Percentiles rank a stretch among this genome's conserved stretches.
phyloP scores from a whole-genome alignment of 2,113 vertebrate species.

The Tiliqua scincoides region DNA sequence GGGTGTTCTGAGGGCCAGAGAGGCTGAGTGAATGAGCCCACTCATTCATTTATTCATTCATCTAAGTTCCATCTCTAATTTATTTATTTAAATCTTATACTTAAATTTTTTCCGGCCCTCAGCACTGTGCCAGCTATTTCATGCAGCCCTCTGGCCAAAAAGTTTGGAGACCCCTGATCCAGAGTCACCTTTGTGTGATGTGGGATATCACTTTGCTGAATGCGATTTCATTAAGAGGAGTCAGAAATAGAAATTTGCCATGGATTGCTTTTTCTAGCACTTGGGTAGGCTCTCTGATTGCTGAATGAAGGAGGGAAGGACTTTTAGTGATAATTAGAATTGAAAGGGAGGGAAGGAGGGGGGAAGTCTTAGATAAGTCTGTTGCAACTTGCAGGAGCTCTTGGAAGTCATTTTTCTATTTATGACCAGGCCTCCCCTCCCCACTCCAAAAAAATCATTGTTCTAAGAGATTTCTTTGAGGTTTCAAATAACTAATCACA shows the following conservation, averaged over 20 bases:
- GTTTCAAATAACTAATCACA: conserved; percentile 33
- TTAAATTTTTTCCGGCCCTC: no score
- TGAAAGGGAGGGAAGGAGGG: neutral
- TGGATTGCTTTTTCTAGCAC: neutral
- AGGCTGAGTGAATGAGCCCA: no score
- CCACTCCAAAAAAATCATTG: neutral
- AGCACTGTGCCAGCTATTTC: no score
- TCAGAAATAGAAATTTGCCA: neutral
- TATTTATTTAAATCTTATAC: no score
- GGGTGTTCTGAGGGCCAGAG: no score
- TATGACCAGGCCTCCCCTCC: neutral
- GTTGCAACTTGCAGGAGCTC: neutral
- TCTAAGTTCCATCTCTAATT: no score
- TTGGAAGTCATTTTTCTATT: neutral
- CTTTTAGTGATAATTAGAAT: neutral
- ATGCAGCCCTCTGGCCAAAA: no score
- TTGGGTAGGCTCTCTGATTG: neutral
- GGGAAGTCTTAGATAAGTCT: neutral
- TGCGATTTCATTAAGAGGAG: neutral
- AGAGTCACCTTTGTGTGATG: neutral
- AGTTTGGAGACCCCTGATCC: no score
- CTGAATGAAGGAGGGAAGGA: neutral
- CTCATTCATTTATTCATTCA: no score
- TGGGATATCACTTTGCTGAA: neutral
- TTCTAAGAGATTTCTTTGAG: conserved; percentile 15